Percentiles rank a stretch among this genome's conserved stretches.
These are phyloP conservation scores for Rhinatrema bivittatum DNA, from an alignment of 2,797 vertebrate species.

Conservation along the genomic window DNA sequence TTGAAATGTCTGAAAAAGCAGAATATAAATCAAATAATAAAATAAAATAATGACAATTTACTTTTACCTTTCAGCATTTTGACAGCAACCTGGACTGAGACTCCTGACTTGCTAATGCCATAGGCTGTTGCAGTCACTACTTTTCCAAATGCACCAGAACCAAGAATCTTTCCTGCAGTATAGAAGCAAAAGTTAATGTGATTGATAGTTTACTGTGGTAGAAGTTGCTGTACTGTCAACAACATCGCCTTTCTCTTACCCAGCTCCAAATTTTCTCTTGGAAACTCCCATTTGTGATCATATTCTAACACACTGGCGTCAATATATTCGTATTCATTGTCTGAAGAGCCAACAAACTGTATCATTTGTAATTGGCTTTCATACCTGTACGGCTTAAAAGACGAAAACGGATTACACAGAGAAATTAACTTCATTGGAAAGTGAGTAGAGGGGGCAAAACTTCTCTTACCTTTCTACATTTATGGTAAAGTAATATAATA, in stretches of 20 bases:
- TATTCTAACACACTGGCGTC: constrained; percentile 85
- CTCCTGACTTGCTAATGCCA: constrained; percentile 75
- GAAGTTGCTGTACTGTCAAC: background rate
- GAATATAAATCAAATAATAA: too few relatives aligned
- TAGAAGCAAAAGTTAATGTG: background rate
- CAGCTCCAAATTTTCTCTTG: constrained; percentile 88
- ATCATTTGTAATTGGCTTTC: constrained; percentile 85
- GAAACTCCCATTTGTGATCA: constrained; percentile 88
- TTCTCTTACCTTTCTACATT: constrained; percentile 61
- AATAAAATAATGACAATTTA: too few relatives aligned
- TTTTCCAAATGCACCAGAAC: constrained; percentile 91
- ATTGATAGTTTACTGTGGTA: background rate
- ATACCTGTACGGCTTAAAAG: constrained; percentile 71
- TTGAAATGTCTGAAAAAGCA: too few relatives aligned
- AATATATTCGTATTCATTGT: constrained; percentile 91
- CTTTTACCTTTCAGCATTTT: constrained; percentile 95
- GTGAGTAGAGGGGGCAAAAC: background rate
- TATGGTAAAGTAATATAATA: constrained; percentile 38
- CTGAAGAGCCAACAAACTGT: constrained; percentile 71
- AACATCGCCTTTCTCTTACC: constrained; percentile 60
- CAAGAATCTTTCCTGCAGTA: constrained; percentile 73
- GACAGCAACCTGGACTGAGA: constrained; percentile 85
- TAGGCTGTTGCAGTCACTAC: constrained; percentile 88
- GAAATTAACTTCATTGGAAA: background rate
- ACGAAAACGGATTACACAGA: too few relatives aligned